Base-by-base conservation (phyloP, 2,113 vertebrate species). In the Amblyornis subalaris region DNA sequence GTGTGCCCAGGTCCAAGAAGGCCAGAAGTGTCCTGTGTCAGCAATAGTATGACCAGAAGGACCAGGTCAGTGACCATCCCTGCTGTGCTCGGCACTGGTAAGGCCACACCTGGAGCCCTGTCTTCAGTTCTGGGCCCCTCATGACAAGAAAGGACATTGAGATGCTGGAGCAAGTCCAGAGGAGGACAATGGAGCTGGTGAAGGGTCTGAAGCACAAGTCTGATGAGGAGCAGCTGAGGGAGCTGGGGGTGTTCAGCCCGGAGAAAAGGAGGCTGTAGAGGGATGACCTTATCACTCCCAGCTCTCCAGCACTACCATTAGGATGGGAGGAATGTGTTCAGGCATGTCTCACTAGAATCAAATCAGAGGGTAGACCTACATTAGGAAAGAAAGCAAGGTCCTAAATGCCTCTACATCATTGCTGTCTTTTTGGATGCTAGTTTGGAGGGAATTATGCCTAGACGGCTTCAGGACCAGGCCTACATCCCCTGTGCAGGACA, bases 331-430 rank as follows among this genome's bases (percentile, higher is more conserved):
- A 71, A 74, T 33, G 12, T 36, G 8, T 51, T 74, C 70, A 78
- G 22, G 10, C 24, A 61, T 53, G 13, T 3, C 64, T 71, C 45
- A n/a, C 5, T 18, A 14, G 20, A 75, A 82, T 22, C 8, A 50
- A n/a, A 74, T 26, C 1, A 3, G 45, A 60, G 11, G 7, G 1
- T 17, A 57, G 6, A 38, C 8, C 7, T 72, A 23, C 0, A 0
- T n/a, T 33, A 83, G 19, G 40, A 80, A 86, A 12, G 38, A 50
- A 71, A 64, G 15, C 12, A 11, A 3, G 35, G 9, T 73, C 36
- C 8, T 60, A 60, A 64, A 31, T 16, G 8, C 11, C 2, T 4
- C 10, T n/a, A 33, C 7, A 19, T 28, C 16, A 25, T n/a, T 2
- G 1, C 11, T 44, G 12, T 35, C 8, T 57, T 61, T 93, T 82